phyloP scores from a whole-genome alignment of 2,888 invertebrate genomes.

The Quadriops clusia region DNA sequence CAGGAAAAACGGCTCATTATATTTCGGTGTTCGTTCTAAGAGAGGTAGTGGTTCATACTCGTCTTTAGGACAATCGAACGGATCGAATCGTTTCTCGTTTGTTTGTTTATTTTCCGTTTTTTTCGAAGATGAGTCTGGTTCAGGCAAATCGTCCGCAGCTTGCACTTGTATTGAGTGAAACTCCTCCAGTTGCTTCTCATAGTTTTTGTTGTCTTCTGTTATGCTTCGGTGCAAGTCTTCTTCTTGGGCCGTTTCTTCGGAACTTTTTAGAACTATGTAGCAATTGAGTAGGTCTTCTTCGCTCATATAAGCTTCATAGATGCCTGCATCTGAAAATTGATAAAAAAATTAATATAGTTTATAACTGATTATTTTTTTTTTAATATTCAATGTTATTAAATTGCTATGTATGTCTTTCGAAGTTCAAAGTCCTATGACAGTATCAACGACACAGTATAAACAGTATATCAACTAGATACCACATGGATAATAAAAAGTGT shows the following conservation, averaged over 20 bases:
- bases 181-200: neutral
- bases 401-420: too few relatives aligned
- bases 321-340: conserved; percentile 14
- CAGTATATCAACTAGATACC: too few relatives aligned
- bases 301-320: conserved; percentile 15
- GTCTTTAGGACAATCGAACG: conserved; percentile 11
- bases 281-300: conserved; percentile 14
- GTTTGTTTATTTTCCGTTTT: neutral
- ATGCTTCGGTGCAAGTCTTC: conserved; percentile 15
- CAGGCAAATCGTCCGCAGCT: neutral
- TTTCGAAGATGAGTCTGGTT: conserved; percentile 2
- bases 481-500: too few relatives aligned
- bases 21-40: conserved; percentile 9
- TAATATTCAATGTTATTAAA: too few relatives aligned
- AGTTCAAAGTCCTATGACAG: too few relatives aligned
- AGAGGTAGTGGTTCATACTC: conserved; percentile 12
- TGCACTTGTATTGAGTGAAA: neutral
- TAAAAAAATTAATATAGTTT: conserved; percentile 3
- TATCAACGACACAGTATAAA: too few relatives aligned
- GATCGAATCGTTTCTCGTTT: conserved; percentile 7
- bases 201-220: conserved; percentile 6
- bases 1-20: conserved; percentile 13
- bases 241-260: conserved; percentile 15
- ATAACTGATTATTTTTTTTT: too few relatives aligned
- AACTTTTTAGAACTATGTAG: conserved; percentile 16